Conservation (phyloP, 2,888 invertebrate genomes). For the Agapetus fuscipes region DNA sequence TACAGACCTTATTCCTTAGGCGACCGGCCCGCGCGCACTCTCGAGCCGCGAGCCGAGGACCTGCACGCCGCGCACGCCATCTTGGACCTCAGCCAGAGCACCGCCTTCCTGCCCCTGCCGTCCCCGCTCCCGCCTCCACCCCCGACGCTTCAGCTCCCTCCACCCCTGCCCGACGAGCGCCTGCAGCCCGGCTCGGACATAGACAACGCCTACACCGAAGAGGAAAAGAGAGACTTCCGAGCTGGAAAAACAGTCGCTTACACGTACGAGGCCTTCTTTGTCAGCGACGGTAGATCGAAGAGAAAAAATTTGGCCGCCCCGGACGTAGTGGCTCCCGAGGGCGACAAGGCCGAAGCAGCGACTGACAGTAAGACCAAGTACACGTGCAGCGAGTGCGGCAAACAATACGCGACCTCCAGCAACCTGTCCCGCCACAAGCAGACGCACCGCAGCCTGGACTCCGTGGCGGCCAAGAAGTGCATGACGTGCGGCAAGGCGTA, state of each 20-base stretch:
- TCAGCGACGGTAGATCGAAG: slow-evolving; percentile 81
- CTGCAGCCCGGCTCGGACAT: slow-evolving; percentile 25
- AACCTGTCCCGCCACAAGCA: slow-evolving; percentile 86
- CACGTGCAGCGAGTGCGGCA: slow-evolving; percentile 81
- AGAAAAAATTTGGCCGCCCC: slow-evolving; percentile 46
- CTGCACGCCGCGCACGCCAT: slow-evolving; percentile 83
- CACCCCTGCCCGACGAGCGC: slow-evolving; percentile 20
- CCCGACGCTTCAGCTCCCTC: slow-evolving; percentile 17
- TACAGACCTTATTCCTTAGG: slow-evolving; percentile 80
- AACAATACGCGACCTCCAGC: slow-evolving; percentile 84
- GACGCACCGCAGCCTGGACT: slow-evolving; percentile 87
- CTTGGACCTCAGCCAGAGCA: slow-evolving; percentile 79
- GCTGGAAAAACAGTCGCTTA: slow-evolving; percentile 71
- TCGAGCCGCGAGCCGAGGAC: slow-evolving; percentile 64
- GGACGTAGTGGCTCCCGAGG: slow-evolving; percentile 31
- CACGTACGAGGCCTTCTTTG: slow-evolving; percentile 87
- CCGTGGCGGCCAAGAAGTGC: slow-evolving; percentile 88
- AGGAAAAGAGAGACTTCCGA: slow-evolving; percentile 24
- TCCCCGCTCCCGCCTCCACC: slow-evolving; percentile 28
- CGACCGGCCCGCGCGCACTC: slow-evolving; percentile 49
- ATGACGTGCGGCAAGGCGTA: slow-evolving; percentile 93
- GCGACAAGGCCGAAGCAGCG: slow-evolving; percentile 30
- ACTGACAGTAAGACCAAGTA: slow-evolving; percentile 50
- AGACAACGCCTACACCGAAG: slow-evolving; percentile 5
- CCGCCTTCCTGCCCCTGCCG: slow-evolving; percentile 59